Base-by-base conservation (phyloP, 2,113 vertebrate genomes). In the Panthera uncia region DNA sequence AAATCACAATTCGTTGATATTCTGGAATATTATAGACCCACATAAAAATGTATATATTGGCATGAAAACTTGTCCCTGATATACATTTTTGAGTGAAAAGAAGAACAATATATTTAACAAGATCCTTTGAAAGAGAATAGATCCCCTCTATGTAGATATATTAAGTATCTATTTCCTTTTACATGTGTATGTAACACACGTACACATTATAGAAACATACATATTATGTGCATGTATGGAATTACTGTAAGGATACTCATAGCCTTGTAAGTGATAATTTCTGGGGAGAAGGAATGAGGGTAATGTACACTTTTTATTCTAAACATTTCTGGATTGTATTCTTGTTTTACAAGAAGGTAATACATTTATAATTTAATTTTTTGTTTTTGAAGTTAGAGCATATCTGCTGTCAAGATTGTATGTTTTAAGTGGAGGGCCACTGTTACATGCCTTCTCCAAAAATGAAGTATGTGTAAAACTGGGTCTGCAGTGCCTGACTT, bases 261-360 rank as follows among this genome's bases (percentile, higher is more conserved):
- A 63, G 57, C 55, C 61, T 94, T 55, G 6, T 82, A 76, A 87
- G 61, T 63, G n/a, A 13, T 45, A 81, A 88, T 96, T 84, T 14
- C 10, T 68, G 45, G 25, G 33, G 29, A 68, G 63, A 7, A 13
- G 18, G 38, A 81, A 88, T 65, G 45, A 7, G 8, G 10, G 7
- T 71, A 81, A 73, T 94, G 7, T 15, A 86, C 23, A 55, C 48
- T 95, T 97, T 93, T 63, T 48, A 48, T 87, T 91, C 91, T n/a
- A 91, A 88, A 50, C 13, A 84, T 91, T 79, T 95, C 13, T 79
- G 9, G 38, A 84, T 36, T 80, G 4, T 45, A 69, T 85, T 38
- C 50, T 52, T 48, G 63, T 66, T 79, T 50, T 23, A 61, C 4
- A 73, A 65, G 48, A 69, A 88, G 31, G 15, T 38, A 85, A 41